Conservation (phyloP, 2,888 invertebrate species). For the Macrophya alboannulata region DNA sequence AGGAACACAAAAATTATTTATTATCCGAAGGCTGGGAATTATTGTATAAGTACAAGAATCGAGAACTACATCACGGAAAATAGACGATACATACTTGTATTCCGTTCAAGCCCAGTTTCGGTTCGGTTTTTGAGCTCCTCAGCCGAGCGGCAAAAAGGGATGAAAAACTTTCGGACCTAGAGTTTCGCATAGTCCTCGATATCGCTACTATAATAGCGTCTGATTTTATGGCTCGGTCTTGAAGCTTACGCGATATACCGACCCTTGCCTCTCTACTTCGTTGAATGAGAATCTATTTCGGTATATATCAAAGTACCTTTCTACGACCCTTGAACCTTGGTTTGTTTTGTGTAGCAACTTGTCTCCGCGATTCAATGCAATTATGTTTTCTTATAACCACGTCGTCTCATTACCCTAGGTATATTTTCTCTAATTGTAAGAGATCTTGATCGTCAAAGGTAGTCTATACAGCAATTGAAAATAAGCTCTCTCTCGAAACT, state of each 20-base stretch:
- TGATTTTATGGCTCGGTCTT: background rate
- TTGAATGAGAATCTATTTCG: constrained; percentile 4
- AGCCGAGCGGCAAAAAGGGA: background rate
- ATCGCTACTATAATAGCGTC: background rate
- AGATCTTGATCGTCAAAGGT: background rate
- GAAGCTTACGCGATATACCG: background rate
- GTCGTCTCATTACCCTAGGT: background rate
- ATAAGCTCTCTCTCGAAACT: constrained; percentile 27
- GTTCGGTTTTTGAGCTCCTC: background rate
- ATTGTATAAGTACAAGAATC: background rate
- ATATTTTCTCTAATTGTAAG: background rate
- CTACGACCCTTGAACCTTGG: background rate
- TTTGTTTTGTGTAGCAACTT: background rate
- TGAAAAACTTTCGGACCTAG: background rate
- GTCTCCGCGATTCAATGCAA: background rate
- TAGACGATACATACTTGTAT: background rate
- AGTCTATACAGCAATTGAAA: background rate
- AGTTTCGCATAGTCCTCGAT: background rate
- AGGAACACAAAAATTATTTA: background rate
- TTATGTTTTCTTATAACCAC: background rate
- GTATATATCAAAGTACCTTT: background rate
- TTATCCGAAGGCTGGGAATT: background rate
- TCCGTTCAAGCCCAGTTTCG: background rate
- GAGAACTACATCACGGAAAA: background rate
- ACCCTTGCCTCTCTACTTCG: background rate